Conservation (phyloP, 2,797 vertebrate species). For the Mycteria americana region DNA sequence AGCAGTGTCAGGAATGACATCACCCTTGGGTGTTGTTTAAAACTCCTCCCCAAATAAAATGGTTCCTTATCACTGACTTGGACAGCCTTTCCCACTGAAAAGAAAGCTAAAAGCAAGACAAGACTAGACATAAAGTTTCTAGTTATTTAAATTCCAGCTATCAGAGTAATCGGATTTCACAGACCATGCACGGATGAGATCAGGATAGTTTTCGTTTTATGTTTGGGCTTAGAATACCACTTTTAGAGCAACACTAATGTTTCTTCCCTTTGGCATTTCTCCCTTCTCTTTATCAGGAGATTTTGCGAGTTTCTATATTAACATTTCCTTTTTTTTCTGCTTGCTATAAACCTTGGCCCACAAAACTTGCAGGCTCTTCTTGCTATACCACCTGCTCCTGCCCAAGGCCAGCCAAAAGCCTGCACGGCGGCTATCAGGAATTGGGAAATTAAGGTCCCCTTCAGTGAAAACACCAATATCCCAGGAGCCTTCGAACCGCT, state of each 20-base stretch:
- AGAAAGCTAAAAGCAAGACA: constrained; percentile 49
- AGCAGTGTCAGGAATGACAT: constrained; percentile 25
- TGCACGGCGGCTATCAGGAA: background rate
- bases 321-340: background rate
- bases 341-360: constrained; percentile 26
- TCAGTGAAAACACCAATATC: background rate
- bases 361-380: background rate
- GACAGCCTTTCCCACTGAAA: constrained; percentile 40
- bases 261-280: constrained; percentile 36
- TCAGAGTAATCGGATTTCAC: constrained; percentile 54
- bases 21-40: constrained; percentile 24
- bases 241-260: constrained; percentile 6
- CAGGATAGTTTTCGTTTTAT: background rate
- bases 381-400: constrained; percentile 45
- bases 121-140: constrained; percentile 35
- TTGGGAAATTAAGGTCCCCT: background rate
- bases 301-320: constrained; percentile 53
- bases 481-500: background rate
- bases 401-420: constrained; percentile 26
- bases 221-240: background rate
- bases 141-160: constrained; percentile 29
- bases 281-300: constrained; percentile 57
- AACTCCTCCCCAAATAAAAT: constrained; percentile 65
- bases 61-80: constrained; percentile 65
- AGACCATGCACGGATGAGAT: constrained; percentile 37